Conservation (phyloP, 2,113 vertebrate genomes). For the Eira barbara region DNA sequence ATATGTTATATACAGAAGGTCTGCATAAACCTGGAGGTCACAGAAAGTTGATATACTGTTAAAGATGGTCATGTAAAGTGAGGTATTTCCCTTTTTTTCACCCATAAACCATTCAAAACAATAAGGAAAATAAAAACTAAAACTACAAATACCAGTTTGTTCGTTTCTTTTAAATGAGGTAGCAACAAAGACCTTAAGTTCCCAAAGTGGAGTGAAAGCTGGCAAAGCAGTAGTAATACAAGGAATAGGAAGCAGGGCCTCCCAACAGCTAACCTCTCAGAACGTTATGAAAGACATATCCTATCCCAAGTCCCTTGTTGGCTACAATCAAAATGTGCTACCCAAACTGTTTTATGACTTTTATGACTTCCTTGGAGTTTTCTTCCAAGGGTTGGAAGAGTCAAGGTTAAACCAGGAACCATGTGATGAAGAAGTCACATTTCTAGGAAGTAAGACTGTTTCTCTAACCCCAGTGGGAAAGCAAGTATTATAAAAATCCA, state of each 20-base stretch:
- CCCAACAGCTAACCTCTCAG: background rate
- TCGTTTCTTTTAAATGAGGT: background rate
- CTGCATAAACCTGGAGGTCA: background rate
- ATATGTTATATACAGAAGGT: background rate
- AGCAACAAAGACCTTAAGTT: background rate
- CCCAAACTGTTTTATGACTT: background rate
- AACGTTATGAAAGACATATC: background rate
- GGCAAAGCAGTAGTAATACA: background rate
- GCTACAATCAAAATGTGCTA: background rate
- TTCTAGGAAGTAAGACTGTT: background rate
- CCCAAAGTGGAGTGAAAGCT: background rate
- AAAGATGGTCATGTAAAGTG: background rate
- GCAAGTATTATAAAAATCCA: background rate
- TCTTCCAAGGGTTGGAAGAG: background rate
- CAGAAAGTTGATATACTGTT: background rate
- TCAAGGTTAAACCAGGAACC: background rate
- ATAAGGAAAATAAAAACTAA: background rate
- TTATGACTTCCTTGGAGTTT: background rate
- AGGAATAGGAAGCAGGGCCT: background rate
- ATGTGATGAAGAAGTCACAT: background rate
- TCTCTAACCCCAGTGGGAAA: background rate
- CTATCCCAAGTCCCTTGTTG: background rate
- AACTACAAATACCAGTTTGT: background rate
- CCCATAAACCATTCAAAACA: background rate
- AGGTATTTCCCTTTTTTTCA: background rate